phyloP scores from a whole-genome alignment of 1,140 invertebrate genomes.

The Halesus radiatus region DNA sequence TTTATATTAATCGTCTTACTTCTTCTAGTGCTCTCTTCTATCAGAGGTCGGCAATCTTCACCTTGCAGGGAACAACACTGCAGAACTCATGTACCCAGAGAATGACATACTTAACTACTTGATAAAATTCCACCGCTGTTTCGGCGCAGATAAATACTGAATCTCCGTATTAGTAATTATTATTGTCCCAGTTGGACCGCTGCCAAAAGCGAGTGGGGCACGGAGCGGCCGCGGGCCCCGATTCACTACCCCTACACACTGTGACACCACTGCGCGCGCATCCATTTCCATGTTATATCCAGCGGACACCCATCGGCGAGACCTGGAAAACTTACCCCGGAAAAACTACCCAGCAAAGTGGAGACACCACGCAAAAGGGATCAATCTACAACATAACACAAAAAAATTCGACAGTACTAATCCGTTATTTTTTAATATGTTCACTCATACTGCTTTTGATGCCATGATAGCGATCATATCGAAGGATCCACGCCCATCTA shows the following conservation, averaged over 20 bases:
- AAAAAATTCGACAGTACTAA: too few species aligned
- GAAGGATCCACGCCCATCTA: slow-evolving; percentile 26
- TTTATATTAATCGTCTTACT: too few species aligned
- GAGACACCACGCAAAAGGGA: background rate
- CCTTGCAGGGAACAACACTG: too few species aligned
- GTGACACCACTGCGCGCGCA: slow-evolving; percentile 11
- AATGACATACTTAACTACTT: too few species aligned
- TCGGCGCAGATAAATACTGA: too few species aligned
- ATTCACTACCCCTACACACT: background rate
- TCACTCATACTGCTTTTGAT: too few species aligned
- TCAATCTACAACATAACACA: background rate
- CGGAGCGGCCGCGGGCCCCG: background rate
- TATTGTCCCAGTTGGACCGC: slow-evolving; percentile 25
- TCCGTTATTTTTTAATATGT: too few species aligned
- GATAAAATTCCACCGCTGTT: too few species aligned
- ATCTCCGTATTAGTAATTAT: slow-evolving; percentile 1
- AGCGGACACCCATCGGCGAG: background rate
- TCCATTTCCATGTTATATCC: background rate
- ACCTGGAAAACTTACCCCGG: background rate
- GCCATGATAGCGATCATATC: background rate
- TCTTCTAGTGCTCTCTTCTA: too few species aligned
- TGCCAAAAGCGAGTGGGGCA: slow-evolving; percentile 22
- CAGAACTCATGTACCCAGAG: too few species aligned
- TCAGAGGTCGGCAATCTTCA: too few species aligned
- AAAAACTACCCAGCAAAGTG: background rate